Evolutionary conservation across 2,797 vertebrate species (phyloP), one percentile per base, ranked within the genome.

Genomic region (Sebastes cheni): DNA sequence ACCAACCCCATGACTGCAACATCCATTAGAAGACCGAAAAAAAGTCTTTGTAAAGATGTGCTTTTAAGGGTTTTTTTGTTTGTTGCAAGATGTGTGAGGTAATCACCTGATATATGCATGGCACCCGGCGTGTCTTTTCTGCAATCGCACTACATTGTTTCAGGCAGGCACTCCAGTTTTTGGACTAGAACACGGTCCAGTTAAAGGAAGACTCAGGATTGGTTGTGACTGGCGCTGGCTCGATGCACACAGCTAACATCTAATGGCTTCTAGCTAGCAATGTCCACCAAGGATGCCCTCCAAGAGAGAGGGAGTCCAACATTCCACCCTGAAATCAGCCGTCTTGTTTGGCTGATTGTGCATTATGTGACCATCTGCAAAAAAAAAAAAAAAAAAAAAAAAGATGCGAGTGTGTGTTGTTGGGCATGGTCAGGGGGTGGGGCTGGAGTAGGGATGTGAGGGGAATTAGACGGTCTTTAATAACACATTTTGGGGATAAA

Each of bases 291-390:
- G 88, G 90, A 93, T 86, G 76, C 76, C 84, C 91, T 93, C 92
- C 91, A 90, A 92, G 79, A 70, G 86, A 84, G 81, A 90, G 86
- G 75, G 83, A 88, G 89, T 94, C 92, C 93, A 94, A 88, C 85
- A 86, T 86, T 84, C 88, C 87, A 86, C 80, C 81, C 89, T 86
- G 82, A 94, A 96, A 95, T 94, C 94, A 95, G 85, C 85, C 88
- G 83, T 94, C 92, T 95, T 94, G 94, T 94, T 92, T 95, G 94
- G 90, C 94, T 95, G 95, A 96, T 96, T 96, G 91, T 93, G 91
- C 86, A 96, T 96, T 95, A 95, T 95, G 91, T 90, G 90, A 84
- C 94, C 95, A 96, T 96, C 95, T 96, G 95, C 92, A 94, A 93
- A 91, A 30, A 61, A 52, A 50, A 72, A 50, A 79, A 84, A 42